A percentile compares a stretch with the other conserved stretches of the same genome.
phyloP scores from a whole-genome alignment of 2,113 vertebrate species.

The Heliornis fulica region DNA sequence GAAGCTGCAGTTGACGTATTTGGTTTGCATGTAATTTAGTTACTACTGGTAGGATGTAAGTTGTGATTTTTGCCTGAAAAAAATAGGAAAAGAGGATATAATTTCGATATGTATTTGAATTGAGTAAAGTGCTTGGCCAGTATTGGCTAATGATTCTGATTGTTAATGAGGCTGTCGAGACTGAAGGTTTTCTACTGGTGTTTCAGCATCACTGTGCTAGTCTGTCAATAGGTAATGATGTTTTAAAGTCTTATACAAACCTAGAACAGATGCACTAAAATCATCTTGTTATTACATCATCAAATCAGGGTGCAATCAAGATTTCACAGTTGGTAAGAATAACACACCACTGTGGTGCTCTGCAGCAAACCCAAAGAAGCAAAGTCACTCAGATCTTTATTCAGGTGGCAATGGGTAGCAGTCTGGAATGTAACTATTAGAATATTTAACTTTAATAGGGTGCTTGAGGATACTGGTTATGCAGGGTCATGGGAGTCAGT shows the following conservation, averaged over 20 bases:
- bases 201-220: neutral
- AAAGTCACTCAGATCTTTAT: neutral
- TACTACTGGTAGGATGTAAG: neutral
- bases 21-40: neutral
- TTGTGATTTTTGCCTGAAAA: neutral
- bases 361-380: neutral
- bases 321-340: neutral
- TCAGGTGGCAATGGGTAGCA: neutral
- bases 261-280: neutral
- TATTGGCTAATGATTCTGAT: constrained; percentile 50
- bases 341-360: neutral
- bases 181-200: constrained; percentile 15
- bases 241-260: neutral
- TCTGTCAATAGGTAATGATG: neutral
- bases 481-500: neutral
- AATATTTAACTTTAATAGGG: neutral
- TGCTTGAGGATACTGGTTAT: neutral
- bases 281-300: neutral
- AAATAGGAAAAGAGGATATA: neutral
- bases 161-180: constrained; percentile 47
- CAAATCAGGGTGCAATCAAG: neutral
- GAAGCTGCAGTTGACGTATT: neutral
- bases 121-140: constrained; percentile 13
- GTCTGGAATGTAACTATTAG: neutral
- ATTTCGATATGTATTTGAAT: neutral